These are phyloP conservation scores for Argentina silus DNA, from an alignment of 2,797 vertebrate species.

Conservation along the genomic window DNA sequence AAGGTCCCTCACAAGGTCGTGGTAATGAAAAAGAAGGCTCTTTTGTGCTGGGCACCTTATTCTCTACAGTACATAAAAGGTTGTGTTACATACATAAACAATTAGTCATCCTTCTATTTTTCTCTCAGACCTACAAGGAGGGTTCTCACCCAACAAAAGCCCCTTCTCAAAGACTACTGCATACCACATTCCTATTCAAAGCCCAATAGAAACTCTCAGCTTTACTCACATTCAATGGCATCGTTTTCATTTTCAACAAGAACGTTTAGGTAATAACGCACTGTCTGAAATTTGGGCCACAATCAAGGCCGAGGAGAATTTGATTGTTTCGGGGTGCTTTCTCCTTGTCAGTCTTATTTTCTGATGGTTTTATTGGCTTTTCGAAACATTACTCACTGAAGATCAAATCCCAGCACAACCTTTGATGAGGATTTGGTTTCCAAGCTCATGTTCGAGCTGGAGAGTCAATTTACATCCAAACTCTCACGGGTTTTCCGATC, in stretches of 20 bases:
- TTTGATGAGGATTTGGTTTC: slow-evolving; percentile 68
- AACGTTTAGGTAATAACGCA: not conserved
- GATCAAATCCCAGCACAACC: slow-evolving; percentile 51
- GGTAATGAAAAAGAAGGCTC: slow-evolving; percentile 35
- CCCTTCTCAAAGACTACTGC: slow-evolving; percentile 29
- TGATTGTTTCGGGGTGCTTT: not conserved
- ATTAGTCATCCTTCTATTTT: slow-evolving; percentile 50
- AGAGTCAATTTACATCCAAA: slow-evolving; percentile 54
- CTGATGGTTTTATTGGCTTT: slow-evolving; percentile 22
- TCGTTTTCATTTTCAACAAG: not conserved
- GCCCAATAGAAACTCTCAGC: not conserved
- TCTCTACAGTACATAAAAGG: slow-evolving; percentile 26
- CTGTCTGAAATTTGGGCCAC: not conserved
- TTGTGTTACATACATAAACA: slow-evolving; percentile 64
- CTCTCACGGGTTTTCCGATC: slow-evolving; percentile 60
- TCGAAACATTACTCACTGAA: slow-evolving; percentile 45
- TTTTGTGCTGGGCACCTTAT: slow-evolving; percentile 34
- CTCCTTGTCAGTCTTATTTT: not conserved
- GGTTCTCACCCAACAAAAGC: slow-evolving; percentile 39
- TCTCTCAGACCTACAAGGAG: slow-evolving; percentile 25
- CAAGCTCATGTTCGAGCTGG: slow-evolving; percentile 47
- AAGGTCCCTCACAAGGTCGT: slow-evolving; percentile 41
- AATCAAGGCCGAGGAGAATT: not conserved
- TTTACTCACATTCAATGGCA: not conserved
- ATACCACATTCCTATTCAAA: slow-evolving; percentile 21